These are phyloP conservation scores for Aspiorhynchus laticeps DNA, from an alignment of 2,113 vertebrate species.

Conservation along the genomic window DNA sequence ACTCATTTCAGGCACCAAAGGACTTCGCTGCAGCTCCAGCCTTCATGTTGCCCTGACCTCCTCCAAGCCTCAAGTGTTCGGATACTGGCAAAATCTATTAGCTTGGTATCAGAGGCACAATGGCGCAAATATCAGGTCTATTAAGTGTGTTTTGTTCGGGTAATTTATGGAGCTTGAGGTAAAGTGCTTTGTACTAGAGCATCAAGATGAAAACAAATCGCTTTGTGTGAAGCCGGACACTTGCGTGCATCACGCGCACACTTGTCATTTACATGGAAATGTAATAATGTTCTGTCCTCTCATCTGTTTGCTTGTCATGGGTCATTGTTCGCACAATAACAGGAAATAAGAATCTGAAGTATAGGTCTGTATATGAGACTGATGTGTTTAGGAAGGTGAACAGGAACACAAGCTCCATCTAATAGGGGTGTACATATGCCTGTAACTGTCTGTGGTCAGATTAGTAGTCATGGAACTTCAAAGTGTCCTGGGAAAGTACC, in stretches of 20 bases:
- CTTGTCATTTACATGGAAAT: constrained; percentile 81
- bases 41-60: constrained; percentile 67
- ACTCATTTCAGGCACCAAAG: constrained; percentile 51
- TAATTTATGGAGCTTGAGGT: constrained; percentile 64
- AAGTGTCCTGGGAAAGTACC: not conserved
- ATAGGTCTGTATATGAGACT: constrained; percentile 56
- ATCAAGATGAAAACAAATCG: constrained; percentile 74
- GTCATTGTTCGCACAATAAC: constrained; percentile 68
- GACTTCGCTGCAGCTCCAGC: constrained; percentile 59
- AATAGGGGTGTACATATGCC: constrained; percentile 58
- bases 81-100: constrained; percentile 75
- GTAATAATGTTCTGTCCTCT: constrained; percentile 64
- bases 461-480: not conserved
- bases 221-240: constrained; percentile 73
- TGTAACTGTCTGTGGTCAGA: constrained; percentile 56
- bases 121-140: constrained; percentile 66
- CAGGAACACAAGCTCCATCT: not conserved
- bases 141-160: constrained; percentile 74
- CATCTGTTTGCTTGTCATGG: constrained; percentile 70
- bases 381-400: constrained; percentile 49
- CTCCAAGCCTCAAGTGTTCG: constrained; percentile 71
- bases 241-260: constrained; percentile 69
- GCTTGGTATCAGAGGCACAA: constrained; percentile 68
- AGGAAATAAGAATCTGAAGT: constrained; percentile 68
- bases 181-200: constrained; percentile 68